Evolutionary conservation across 1,140 invertebrate genomes (phyloP).

Genomic region (Zaprionus capensis): DNA sequence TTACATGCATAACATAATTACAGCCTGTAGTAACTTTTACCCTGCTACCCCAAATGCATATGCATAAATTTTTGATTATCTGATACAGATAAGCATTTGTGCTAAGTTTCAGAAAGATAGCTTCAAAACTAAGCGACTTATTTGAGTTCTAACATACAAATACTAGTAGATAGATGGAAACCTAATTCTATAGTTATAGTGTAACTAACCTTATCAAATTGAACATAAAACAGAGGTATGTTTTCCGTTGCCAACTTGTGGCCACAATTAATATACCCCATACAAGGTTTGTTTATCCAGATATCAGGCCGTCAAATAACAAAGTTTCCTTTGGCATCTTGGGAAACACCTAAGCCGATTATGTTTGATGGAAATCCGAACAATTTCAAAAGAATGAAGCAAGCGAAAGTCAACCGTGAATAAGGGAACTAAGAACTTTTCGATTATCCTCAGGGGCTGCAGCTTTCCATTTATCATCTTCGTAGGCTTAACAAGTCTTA

Average conservation of each 20-base stretch:
- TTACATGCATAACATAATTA: too few relatives aligned
- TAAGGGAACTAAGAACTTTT: constrained; percentile 2
- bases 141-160: neutral
- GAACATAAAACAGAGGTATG: too few relatives aligned
- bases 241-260: neutral
- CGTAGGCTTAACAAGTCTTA: neutral
- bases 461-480: neutral
- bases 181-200: neutral
- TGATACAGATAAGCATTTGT: neutral
- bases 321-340: constrained; percentile 10
- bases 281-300: neutral
- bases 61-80: neutral
- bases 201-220: neutral
- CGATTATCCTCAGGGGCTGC: constrained; percentile 6
- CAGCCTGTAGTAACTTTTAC: too few relatives aligned
- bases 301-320: constrained; percentile 3
- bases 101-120: neutral
- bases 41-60: neutral
- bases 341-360: constrained; percentile 32
- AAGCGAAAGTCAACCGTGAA: neutral
- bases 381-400: constrained; percentile 1
- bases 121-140: neutral
- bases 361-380: constrained; percentile 21
- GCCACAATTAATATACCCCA: neutral
- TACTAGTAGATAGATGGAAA: neutral